Evolutionary conservation across 2,888 invertebrate genomes (phyloP), one percentile per base, ranked within the genome.

Genomic region (Augochlorella aurata): DNA sequence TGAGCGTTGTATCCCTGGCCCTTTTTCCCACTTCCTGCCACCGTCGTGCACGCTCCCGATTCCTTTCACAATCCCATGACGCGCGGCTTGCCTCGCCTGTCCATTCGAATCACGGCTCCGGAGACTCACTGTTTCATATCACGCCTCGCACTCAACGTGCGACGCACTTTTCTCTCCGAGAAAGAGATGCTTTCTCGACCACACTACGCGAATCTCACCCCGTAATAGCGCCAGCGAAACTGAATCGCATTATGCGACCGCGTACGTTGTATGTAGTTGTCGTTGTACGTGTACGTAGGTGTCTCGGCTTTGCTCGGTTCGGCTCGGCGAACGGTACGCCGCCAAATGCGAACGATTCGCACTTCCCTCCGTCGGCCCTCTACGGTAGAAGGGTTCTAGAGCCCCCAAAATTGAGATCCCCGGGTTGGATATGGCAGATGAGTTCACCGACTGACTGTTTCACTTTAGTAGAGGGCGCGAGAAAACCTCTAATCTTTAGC

Each of bases 1-100:
- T 87, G 89, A 89, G 88, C 88, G 86, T 87, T 87, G 71, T 81
- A 79, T 86, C 77, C 84, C 82, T 86, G 81, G 86, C 84, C 86
- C 82, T 81, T 79, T 82, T 86, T 84, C 71, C 78, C 74, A 82
- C 86, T 85, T 82, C 70, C 80, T 78, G 77, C 81, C 78, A 74
- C 67, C 74, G 77, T 79, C 67, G 68, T 82, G 49, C 58, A 21
- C 81, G 67, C 38, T 74, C 69, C 65, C 66, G 58, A 74, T 67
- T 70, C 77, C 82, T 82, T 75, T 85, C 86, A 85, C 86, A 85
- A 80, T 73, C 71, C 77, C 85, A 85, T 85, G 63, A 79, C 85
- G 77, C 67, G 74, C 77, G 14, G 69, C 47, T 63, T 58, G 69
- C 68, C 54, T 82, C 85, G 74, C 85, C 79, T 68, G 72, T 85